Evolutionary conservation across 1,140 invertebrate species (phyloP).

Genomic region (Drosophila rhopaloa): DNA sequence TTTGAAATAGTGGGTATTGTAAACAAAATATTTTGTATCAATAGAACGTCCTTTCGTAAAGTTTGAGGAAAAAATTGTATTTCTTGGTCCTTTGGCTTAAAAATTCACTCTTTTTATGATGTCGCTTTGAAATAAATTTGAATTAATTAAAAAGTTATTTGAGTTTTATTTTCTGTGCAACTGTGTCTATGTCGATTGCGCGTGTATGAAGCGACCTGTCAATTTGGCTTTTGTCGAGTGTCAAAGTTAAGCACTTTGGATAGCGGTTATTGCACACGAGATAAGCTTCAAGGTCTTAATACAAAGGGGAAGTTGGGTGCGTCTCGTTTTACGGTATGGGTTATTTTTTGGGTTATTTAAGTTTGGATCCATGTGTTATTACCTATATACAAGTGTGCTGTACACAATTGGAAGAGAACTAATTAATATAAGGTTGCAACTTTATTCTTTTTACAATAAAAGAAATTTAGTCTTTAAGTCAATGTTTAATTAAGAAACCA

Average conservation of each 20-base stretch:
- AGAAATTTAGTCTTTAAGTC: too few species aligned
- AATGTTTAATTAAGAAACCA: too few species aligned
- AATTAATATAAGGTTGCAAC: too few species aligned
- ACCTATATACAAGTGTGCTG: conserved; percentile 9
- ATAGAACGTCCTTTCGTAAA: too few species aligned
- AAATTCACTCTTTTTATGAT: too few species aligned
- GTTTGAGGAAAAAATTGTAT: too few species aligned
- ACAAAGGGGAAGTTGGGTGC: neutral
- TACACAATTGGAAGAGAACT: neutral
- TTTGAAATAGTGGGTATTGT: too few species aligned
- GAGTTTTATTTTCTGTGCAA: conserved; percentile 2
- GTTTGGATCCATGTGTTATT: neutral
- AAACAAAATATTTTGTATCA: too few species aligned
- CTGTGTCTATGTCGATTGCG: conserved; percentile 7
- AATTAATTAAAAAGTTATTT: neutral
- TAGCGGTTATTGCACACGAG: conserved; percentile 37
- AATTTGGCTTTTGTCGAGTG: conserved; percentile 52
- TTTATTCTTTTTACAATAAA: too few species aligned
- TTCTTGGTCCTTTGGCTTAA: too few species aligned
- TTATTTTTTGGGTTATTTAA: conserved; percentile 7
- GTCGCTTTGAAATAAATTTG: neutral
- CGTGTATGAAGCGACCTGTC: conserved; percentile 47
- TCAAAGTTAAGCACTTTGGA: conserved; percentile 53
- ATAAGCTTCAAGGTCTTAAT: conserved; percentile 33
- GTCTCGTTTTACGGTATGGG: neutral